A percentile compares a stretch with the other conserved stretches of the same genome.
Evolutionary conservation across 2,797 vertebrate genomes (phyloP).

Genomic region (Enteromius fasciolatus): DNA sequence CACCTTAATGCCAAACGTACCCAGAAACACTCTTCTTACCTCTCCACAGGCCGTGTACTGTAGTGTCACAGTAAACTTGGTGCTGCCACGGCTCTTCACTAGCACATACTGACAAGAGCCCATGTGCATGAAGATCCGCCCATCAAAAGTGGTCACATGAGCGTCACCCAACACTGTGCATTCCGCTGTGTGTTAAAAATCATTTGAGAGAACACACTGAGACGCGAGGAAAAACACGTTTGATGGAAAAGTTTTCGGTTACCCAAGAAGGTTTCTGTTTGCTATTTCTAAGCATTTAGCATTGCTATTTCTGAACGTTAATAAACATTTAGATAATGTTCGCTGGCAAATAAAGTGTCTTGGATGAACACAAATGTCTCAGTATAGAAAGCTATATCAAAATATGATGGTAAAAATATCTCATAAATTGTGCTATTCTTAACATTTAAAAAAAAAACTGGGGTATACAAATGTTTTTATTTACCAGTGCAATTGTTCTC

Average conservation of each 20-base stretch:
- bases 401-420: background rate
- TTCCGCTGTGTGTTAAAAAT: constrained; percentile 77
- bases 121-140: constrained; percentile 92
- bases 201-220: background rate
- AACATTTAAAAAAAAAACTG: too few relatives aligned
- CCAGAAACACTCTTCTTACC: constrained; percentile 72
- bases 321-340: too few relatives aligned
- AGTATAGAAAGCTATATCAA: background rate
- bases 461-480: background rate
- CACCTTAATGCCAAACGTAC: background rate
- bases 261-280: background rate
- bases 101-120: constrained; percentile 94
- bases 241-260: background rate
- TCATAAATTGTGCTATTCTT: background rate
- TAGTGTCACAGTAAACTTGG: constrained; percentile 89
- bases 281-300: background rate
- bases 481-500: constrained; percentile 95
- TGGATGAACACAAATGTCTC: background rate
- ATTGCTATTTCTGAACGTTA: too few relatives aligned
- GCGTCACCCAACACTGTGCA: constrained; percentile 91
- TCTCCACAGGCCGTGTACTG: constrained; percentile 91
- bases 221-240: background rate
- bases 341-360: background rate
- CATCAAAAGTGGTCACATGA: constrained; percentile 95
- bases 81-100: constrained; percentile 89